Base-by-base conservation (phyloP, 2,797 vertebrate species). In the Molothrus aeneus region DNA sequence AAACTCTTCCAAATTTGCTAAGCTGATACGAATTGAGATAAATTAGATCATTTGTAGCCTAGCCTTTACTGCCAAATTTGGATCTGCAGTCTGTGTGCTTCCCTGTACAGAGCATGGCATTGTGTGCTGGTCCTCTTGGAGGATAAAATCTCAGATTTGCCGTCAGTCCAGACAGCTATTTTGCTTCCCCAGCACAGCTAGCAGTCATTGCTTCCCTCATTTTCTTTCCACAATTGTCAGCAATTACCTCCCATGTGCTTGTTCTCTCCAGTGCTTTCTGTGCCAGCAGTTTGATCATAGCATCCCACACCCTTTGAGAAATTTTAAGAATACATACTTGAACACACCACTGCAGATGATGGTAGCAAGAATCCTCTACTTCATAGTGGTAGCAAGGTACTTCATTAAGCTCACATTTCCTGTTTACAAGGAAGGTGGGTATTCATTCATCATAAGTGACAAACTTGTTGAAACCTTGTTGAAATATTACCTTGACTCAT, bases 21-120 rank as follows among this genome's bases (percentile, higher is more conserved):
- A 97, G 80, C 88, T 97, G 93, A 96, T 98, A 96, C 0, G 84
- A 97, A 98, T 97, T 97, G 97, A 98, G 97, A 98, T 97, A 97
- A 98, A 98, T 97, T 97, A 97, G 96, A 95, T 94, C 96, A 93
- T 98, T 97, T 97, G 88, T 92, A 96, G 84, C 80, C 63, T 74
- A 89, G 88, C 28, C 87, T 94, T 95, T 96, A 95, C 88, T 97
- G 97, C 97, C 97, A 98, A 97, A 96, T 96, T 96, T 95, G 94
- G 92, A 97, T 91, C 94, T 57, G 95, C 89, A 95, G 78, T 90
- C 89, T 82, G 64, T 95, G 80, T 85, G 59, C 84, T 96, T 97
- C 92, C 93, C 8, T 88, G 18, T 84, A 36, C 56, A 81, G 34
- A 77, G 45, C 31, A 86, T 29, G 42, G 50, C 25, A 86, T 80